Evolutionary conservation across 2,113 vertebrate genomes (phyloP), one percentile per base, ranked within the genome.

Genomic region (Sander vitreus): DNA sequence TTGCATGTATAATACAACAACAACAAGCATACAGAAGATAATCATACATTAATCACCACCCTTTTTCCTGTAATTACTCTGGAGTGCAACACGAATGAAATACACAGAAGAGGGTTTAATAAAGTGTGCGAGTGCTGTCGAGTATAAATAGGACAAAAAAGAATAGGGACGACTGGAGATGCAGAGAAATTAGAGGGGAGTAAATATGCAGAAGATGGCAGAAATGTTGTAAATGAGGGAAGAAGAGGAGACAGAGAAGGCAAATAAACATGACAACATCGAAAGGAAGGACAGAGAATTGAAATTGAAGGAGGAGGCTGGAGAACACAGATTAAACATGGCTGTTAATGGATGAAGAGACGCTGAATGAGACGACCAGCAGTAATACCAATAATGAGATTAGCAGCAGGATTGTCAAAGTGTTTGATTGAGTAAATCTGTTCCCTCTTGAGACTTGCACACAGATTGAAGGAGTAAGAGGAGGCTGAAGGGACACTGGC

Each of bases 351-450:
- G 58, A 76, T 13, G 62, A 81, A 27, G 57, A 48, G 71, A 11
- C 50, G 45, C 43, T 33, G 39, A 66, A 65, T 12, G 45, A 58
- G 55, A n/a, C 51, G 25, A 62, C 19, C 51, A 43, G 19, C 51
- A 81, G 53, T 64, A 82, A 78, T 30, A 80, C 45, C 65, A 78
- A 81, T 72, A 81, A 73, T 10, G 57, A 76, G 57, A 85, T 81
- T 57, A 88, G 36, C 18, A 62, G 15, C 67, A 45, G 62, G 36
- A 25, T 55, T 6, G 59, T 82, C 48, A 48, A 11, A 69, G 72
- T 66, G 70, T 81, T 76, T 39, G 74, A 89, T 67, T 25, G 66
- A 62, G 43, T 60, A 2, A 55, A 12, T 59, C 58, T 25, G 19
- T 13, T 23, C 36, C 30, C 19, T 62, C 58, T 21, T n/a, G 53